Conservation (phyloP, 2,797 vertebrate genomes). For the Myripristis murdjan region DNA sequence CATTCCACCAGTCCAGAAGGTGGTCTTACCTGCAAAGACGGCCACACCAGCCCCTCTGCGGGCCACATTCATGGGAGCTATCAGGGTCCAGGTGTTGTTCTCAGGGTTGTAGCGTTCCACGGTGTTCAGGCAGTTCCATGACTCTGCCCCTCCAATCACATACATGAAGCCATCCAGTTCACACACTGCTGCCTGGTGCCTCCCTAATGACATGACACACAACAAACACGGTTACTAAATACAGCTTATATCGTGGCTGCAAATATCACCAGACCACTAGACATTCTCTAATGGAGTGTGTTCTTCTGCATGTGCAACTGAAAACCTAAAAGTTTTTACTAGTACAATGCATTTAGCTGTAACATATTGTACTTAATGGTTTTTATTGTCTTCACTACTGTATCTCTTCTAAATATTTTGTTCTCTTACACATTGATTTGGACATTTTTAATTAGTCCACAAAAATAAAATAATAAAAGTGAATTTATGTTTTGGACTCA, state of each 20-base stretch:
- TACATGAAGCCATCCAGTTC: conserved; percentile 95
- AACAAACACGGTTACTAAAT: background rate
- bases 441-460: too few species aligned
- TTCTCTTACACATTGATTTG: too few species aligned
- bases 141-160: conserved; percentile 96
- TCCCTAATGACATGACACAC: conserved; percentile 82
- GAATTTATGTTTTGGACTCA: background rate
- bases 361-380: too few species aligned
- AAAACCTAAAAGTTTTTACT: background rate
- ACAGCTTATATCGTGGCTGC: background rate
- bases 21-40: conserved; percentile 87
- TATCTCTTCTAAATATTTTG: too few species aligned
- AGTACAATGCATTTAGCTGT: too few species aligned
- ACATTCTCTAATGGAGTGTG: too few species aligned
- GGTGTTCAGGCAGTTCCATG: conserved; percentile 97
- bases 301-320: background rate
- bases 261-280: background rate
- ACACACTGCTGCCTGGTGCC: conserved; percentile 97
- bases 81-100: conserved; percentile 96
- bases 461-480: too few species aligned
- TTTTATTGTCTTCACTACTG: too few species aligned
- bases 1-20: too few species aligned
- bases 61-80: conserved; percentile 96
- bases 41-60: conserved; percentile 94
- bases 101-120: conserved; percentile 96